These are phyloP conservation scores for Hirundichthys speculiger DNA, from an alignment of 2,113 vertebrate genomes.

Conservation along the genomic window DNA sequence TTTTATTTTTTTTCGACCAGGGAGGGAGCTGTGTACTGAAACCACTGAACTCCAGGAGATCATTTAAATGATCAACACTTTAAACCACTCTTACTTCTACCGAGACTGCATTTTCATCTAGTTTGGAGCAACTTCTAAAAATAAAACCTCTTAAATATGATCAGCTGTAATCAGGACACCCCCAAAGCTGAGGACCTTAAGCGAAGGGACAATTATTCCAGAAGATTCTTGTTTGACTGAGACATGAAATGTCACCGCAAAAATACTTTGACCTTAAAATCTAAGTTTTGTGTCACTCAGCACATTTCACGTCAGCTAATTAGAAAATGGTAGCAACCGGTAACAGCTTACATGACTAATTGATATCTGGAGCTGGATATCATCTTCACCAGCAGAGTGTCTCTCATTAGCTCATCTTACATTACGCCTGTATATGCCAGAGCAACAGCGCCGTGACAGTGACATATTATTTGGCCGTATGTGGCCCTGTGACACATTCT, in stretches of 20 bases:
- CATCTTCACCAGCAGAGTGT: no score
- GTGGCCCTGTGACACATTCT: constrained; percentile 26
- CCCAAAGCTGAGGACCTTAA: background rate
- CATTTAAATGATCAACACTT: no score
- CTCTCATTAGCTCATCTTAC: no score
- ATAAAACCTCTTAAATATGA: no score
- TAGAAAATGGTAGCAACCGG: background rate
- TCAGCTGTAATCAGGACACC: no score
- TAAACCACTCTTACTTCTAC: no score
- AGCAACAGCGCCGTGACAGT: constrained; percentile 33
- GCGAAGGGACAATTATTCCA: constrained; percentile 3
- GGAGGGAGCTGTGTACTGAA: no score
- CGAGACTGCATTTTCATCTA: no score
- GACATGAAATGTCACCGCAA: constrained; percentile 1
- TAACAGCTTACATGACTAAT: background rate
- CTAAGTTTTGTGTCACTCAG: no score
- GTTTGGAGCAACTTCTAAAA: no score
- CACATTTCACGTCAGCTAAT: background rate
- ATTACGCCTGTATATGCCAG: background rate
- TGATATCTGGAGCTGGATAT: constrained; percentile 7
- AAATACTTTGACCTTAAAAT: background rate
- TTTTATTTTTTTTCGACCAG: no score
- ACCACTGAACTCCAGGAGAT: no score
- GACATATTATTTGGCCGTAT: constrained; percentile 41
- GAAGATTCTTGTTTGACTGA: background rate